phyloP scores from a whole-genome alignment of 2,113 vertebrate genomes.

The Deroptyus accipitrinus region DNA sequence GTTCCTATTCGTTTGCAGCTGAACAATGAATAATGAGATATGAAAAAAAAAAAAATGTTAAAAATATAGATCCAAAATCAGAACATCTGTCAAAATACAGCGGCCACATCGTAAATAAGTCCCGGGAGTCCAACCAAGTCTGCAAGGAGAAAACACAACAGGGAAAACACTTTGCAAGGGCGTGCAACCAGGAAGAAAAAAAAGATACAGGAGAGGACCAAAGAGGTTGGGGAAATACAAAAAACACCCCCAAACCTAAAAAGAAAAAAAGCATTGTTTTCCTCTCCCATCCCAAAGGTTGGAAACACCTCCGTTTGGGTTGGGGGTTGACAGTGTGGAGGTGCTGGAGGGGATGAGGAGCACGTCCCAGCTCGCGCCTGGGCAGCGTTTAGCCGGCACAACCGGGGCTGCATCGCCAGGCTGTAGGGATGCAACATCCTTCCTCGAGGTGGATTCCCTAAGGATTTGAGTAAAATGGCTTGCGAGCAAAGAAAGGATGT shows the following conservation, averaged over 20 bases:
- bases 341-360: neutral
- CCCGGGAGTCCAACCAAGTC: constrained; percentile 27
- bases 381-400: neutral
- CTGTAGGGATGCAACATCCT: neutral
- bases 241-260: neutral
- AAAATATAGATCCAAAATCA: constrained; percentile 2
- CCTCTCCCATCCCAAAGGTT: constrained; percentile 12
- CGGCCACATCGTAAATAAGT: neutral
- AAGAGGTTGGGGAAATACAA: neutral
- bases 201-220: neutral
- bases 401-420: neutral
- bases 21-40: constrained; percentile 25
- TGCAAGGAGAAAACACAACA: constrained; percentile 67
- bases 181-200: neutral
- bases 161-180: constrained; percentile 26
- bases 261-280: neutral
- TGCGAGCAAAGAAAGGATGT: constrained; percentile 43
- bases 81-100: constrained; percentile 60
- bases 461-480: constrained; percentile 13
- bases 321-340: neutral
- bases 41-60: neutral
- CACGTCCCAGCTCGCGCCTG: neutral
- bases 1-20: neutral
- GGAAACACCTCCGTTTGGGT: neutral
- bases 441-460: constrained; percentile 45